Percentiles rank a stretch among this genome's conserved stretches.
These are phyloP conservation scores for Danionella dracula DNA, from an alignment of 2,797 vertebrate genomes.

Conservation along the genomic window DNA sequence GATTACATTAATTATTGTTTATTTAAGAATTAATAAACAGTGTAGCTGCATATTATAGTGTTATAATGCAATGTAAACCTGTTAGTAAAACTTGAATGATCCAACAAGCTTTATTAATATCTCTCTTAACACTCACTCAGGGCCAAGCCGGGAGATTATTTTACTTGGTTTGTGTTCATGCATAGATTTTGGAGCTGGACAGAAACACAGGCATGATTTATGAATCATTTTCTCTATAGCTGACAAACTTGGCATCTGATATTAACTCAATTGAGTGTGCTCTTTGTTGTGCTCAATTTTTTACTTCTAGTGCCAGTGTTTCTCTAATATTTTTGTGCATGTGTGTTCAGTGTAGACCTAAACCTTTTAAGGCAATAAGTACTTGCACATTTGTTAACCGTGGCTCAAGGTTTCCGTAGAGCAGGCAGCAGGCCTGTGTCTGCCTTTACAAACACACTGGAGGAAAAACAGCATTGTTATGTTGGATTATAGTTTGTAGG, in stretches of 20 bases:
- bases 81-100: too few relatives aligned
- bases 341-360: slow-evolving; percentile 13
- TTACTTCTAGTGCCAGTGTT: not conserved
- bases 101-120: too few relatives aligned
- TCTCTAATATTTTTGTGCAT: slow-evolving; percentile 10
- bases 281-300: not conserved
- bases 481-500: not conserved
- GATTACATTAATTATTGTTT: too few relatives aligned
- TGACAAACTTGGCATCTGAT: not conserved
- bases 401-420: not conserved
- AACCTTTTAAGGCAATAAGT: slow-evolving; percentile 44
- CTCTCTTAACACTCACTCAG: too few relatives aligned
- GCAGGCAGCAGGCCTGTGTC: not conserved
- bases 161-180: too few relatives aligned
- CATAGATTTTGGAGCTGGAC: not conserved
- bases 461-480: not conserved
- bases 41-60: too few relatives aligned
- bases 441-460: not conserved
- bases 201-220: not conserved
- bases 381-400: slow-evolving; percentile 10
- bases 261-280: not conserved
- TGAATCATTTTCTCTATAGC: not conserved
- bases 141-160: too few relatives aligned
- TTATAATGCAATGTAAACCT: too few relatives aligned
- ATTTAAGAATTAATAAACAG: too few relatives aligned